Conservation (phyloP, 2,888 invertebrate species). For the Drosophila limbata region DNA sequence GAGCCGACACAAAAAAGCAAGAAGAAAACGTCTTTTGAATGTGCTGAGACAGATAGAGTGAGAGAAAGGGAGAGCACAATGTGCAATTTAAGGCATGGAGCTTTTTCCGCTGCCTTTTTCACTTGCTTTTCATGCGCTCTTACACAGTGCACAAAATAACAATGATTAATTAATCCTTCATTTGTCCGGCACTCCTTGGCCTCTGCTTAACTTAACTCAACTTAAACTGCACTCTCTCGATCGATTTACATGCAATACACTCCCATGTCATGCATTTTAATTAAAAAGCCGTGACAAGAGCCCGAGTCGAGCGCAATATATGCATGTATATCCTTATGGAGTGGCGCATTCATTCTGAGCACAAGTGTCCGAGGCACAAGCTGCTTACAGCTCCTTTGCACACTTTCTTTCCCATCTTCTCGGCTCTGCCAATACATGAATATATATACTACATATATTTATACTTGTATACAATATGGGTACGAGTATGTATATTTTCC, state of each 20-base stretch:
- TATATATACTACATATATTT: conserved; percentile 11
- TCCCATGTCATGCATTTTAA: conserved; percentile 72
- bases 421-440: conserved; percentile 7
- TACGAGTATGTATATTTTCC: conserved; percentile 2
- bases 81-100: conserved; percentile 23
- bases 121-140: neutral
- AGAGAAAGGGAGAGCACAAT: neutral
- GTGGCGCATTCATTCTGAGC: conserved; percentile 4
- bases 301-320: conserved; percentile 7
- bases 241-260: conserved; percentile 67
- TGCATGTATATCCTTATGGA: conserved; percentile 2
- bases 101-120: neutral
- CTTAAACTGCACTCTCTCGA: conserved; percentile 68
- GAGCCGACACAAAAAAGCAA: conserved; percentile 18
- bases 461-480: neutral
- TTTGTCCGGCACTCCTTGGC: conserved; percentile 25
- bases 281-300: conserved; percentile 63
- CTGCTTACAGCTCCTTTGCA: conserved; percentile 14
- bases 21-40: conserved; percentile 28
- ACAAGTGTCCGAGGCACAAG: conserved; percentile 21
- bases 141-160: conserved; percentile 44
- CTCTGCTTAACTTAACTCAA: conserved; percentile 37
- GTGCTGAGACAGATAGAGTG: conserved; percentile 6
- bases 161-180: conserved; percentile 65
- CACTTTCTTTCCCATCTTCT: conserved; percentile 2